Base-by-base conservation (phyloP, 2,113 vertebrate species). In the Dascyllus trimaculatus region DNA sequence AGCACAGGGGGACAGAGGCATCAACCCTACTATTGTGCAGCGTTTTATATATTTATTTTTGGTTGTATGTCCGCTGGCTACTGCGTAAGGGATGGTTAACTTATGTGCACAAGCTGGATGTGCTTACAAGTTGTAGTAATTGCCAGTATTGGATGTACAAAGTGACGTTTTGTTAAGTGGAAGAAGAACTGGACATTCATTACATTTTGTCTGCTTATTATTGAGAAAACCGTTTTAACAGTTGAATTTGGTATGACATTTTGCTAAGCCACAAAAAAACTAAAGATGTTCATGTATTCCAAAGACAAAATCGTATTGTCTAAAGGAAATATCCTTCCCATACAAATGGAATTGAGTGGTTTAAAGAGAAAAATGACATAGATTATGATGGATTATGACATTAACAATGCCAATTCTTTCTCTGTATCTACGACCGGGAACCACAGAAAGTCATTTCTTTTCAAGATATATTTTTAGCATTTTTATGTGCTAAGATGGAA, bases 1-100 rank as follows among this genome's bases (percentile, higher is more conserved):
- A 57, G 56, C 73, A 58, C 59, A 45, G 49, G 26, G 40, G 62
- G 73, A 52, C 54, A 52, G 73, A 80, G n/a, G 46, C 88, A 81
- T 89, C 81, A 86, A 72, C 65, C 66, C 70, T 80, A 78, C 82
- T 80, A 82, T 79, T 85, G 63, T 57, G 66, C 45, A 66, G 14
- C 59, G 43, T 57, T 57, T 68, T 54, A 53, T 59, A 63, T 74
- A 11, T 74, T 26, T 51, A 14, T 49, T 51, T 19, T 22, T 2
- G 69, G 43, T 48, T 52, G 32, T 78, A 62, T 60, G 32, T 75
- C 75, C 59, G 17, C 61, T 52, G 80, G 84, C 78, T 71, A 43
- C 62, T 53, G 58, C 11, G 57, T 72, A 52, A 67, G 77, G 38
- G 24, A 79, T 82, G 48, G 67, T 80, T 62, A 78, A 72, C 45